phyloP scores from a whole-genome alignment of 30 jellyfish, hydroid and myxozoan genomes.

The Clytia hemisphaerica region DNA sequence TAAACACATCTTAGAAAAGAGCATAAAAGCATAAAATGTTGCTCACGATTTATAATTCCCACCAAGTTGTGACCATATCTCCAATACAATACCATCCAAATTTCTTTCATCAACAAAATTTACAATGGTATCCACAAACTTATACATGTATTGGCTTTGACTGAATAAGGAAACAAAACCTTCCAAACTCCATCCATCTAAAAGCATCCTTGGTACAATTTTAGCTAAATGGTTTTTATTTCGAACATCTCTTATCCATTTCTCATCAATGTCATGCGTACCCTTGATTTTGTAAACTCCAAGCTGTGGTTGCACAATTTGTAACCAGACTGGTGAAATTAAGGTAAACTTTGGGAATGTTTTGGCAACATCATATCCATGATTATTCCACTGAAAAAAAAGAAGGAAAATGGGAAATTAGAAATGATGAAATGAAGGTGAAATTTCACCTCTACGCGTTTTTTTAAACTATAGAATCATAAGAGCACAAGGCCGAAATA shows the following conservation, averaged over 20 bases:
- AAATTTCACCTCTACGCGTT: too few relatives aligned
- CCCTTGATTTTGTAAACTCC: slow-evolving; percentile 54
- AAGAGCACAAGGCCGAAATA: too few relatives aligned
- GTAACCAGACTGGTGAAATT: slow-evolving; percentile 91
- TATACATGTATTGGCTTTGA: slow-evolving; percentile 48
- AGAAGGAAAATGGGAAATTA: background rate
- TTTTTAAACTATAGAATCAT: too few relatives aligned
- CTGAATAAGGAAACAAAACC: slow-evolving; percentile 56
- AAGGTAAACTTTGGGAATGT: slow-evolving; percentile 65
- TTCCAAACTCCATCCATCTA: slow-evolving; percentile 71
- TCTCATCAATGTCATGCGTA: slow-evolving; percentile 70
- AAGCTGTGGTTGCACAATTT: slow-evolving; percentile 24
- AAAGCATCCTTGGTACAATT: slow-evolving; percentile 69
- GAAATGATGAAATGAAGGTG: background rate
- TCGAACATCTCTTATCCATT: slow-evolving; percentile 20
- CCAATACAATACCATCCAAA: slow-evolving; percentile 88
- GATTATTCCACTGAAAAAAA: slow-evolving; percentile 69
- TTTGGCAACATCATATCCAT: slow-evolving; percentile 88
- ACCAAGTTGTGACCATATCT: slow-evolving; percentile 82
- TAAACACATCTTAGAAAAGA: background rate
- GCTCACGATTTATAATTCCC: slow-evolving; percentile 68
- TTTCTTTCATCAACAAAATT: slow-evolving; percentile 46
- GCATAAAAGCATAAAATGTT: background rate
- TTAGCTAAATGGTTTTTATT: background rate
- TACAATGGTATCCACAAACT: slow-evolving; percentile 56